Evolutionary conservation across 1,140 invertebrate genomes (phyloP).

Genomic region (Druon quercuslanigerum): DNA sequence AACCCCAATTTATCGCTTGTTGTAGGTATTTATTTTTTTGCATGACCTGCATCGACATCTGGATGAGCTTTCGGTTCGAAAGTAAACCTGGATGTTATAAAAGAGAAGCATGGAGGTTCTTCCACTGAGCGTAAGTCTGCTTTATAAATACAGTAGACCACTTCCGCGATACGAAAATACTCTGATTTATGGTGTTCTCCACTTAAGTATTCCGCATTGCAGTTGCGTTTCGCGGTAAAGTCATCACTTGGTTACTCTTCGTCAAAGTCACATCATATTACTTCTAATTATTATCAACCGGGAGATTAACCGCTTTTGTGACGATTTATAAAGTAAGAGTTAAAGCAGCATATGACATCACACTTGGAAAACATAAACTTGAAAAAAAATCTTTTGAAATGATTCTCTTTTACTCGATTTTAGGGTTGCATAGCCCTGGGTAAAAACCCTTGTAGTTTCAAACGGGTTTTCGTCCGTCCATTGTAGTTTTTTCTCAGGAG

Average conservation of each 20-base stretch:
- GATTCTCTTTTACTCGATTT: no score
- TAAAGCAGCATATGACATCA: no score
- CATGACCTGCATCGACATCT: neutral
- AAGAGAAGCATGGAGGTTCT: neutral
- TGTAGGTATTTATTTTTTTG: no score
- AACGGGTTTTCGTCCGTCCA: no score
- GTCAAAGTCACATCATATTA: constrained; percentile 40
- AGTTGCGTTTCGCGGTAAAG: constrained; percentile 35
- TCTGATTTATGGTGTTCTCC: constrained; percentile 63
- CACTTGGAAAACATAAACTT: no score
- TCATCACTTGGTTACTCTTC: constrained; percentile 63
- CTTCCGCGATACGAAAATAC: constrained; percentile 72
- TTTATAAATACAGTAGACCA: constrained; percentile 60
- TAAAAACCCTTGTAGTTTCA: no score
- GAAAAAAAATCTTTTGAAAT: no score
- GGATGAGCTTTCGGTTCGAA: neutral
- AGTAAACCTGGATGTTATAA: neutral
- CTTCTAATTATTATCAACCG: neutral
- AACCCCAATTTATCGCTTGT: no score
- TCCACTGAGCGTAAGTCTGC: constrained; percentile 1
- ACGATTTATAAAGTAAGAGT: no score
- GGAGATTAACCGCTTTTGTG: no score
- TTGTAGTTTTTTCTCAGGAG: no score
- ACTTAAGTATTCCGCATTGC: constrained; percentile 43
- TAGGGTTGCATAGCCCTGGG: no score